phyloP scores from a whole-genome alignment of 2,797 vertebrate genomes.

The Sebastes miniatus region DNA sequence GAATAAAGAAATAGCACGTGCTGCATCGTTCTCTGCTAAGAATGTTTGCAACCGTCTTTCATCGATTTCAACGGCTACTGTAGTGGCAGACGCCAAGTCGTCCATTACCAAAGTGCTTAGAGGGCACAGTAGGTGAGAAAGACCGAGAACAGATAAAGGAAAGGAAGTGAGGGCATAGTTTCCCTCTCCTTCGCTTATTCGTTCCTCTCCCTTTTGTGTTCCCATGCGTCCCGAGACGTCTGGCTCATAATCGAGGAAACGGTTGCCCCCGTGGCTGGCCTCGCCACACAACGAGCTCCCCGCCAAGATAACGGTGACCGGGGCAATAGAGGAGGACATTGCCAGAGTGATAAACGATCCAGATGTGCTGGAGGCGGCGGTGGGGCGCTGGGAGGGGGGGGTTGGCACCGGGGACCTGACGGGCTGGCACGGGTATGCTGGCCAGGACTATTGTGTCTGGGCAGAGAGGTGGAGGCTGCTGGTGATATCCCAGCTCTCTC shows the following conservation, averaged over 20 bases:
- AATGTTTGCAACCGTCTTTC: neutral
- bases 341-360: conserved; percentile 78
- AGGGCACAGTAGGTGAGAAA: conserved; percentile 38
- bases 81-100: neutral
- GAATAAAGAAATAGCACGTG: neutral
- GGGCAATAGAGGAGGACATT: conserved; percentile 58
- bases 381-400: neutral
- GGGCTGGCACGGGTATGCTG: conserved; percentile 40
- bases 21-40: neutral
- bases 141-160: conserved; percentile 64
- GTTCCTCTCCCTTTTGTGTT: conserved; percentile 62
- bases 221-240: conserved; percentile 64
- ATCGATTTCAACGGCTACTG: neutral
- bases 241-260: conserved; percentile 73
- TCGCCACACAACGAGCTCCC: conserved; percentile 53
- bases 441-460: conserved; percentile 59
- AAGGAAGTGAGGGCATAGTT: conserved; percentile 79
- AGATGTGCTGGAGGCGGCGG: conserved; percentile 67
- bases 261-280: conserved; percentile 53
- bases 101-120: conserved; percentile 21
- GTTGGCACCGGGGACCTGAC: conserved; percentile 36
- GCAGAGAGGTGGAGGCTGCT: conserved; percentile 28
- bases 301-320: conserved; percentile 68
- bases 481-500: conserved; percentile 29
- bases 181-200: conserved; percentile 47